Conservation (phyloP, 1,140 invertebrate genomes). For the Drosophila athabasca region DNA sequence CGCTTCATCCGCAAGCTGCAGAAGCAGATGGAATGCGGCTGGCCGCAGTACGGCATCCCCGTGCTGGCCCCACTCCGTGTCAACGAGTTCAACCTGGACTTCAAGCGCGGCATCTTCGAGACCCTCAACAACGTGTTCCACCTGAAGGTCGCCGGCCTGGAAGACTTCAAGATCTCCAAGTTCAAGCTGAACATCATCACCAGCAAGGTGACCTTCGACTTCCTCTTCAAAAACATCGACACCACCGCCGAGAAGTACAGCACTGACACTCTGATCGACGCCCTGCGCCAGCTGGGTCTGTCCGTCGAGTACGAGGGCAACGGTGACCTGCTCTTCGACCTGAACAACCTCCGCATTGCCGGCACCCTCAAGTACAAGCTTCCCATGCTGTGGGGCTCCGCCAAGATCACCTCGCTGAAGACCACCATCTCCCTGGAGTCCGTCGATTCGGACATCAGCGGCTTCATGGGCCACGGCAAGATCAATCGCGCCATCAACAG, state of each 20-base stretch:
- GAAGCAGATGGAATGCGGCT: conserved; percentile 78
- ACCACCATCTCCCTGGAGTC: conserved; percentile 61
- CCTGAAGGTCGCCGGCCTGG: conserved; percentile 70
- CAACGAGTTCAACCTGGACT: conserved; percentile 53
- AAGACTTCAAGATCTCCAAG: conserved; percentile 70
- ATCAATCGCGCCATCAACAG: conserved; percentile 67
- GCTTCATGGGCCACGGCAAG: conserved; percentile 74
- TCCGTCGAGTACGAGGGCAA: conserved; percentile 76
- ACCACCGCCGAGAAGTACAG: conserved; percentile 69
- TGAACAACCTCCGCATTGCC: conserved; percentile 69
- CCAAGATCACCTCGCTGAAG: conserved; percentile 72
- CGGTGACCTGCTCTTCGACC: conserved; percentile 64
- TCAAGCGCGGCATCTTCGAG: conserved; percentile 71
- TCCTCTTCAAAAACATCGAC: conserved; percentile 66
- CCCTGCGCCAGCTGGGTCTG: conserved; percentile 67
- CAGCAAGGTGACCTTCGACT: conserved; percentile 72
- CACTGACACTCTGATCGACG: conserved; percentile 76
- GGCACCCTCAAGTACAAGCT: conserved; percentile 74
- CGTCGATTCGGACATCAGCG: conserved; percentile 66
- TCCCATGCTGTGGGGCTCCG: conserved; percentile 76
- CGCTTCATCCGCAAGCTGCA: conserved; percentile 74
- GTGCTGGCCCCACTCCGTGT: conserved; percentile 69
- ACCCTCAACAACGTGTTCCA: conserved; percentile 72
- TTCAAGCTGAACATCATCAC: conserved; percentile 74
- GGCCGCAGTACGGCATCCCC: conserved; percentile 68